Evolutionary conservation across 2,888 invertebrate species (phyloP), one percentile per base, ranked within the genome.

Genomic region (Formica aserva): DNA sequence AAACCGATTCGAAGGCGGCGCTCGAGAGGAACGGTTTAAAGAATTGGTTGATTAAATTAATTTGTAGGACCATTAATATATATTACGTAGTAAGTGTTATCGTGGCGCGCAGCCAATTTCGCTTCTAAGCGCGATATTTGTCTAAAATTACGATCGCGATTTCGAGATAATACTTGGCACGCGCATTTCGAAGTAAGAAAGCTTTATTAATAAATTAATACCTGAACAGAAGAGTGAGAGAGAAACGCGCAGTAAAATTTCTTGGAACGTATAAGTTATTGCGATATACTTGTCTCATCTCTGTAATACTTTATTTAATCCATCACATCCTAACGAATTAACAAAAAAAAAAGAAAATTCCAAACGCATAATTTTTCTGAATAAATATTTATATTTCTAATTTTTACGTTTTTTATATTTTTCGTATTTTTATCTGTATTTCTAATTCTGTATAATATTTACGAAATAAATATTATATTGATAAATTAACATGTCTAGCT

Each of bases 201-300:
- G 26, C 32, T 80, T 72, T 72, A 78, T 78, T 78, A 72, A 80
- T 80, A 80, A 80, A 80, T 60, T 57, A 38, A 72, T 29, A 45
- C 9, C 45, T 18, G 72, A 57, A 78, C 45, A 13, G 57, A 41
- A 48, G 38, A 45, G 38, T 18, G n/a, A 80, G 29, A 35, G 38
- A 52, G 48, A 80, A 41, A 32, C 18, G 22, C 18, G 26, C n/a
- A 26, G n/a, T n/a, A 6, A 52, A 69, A 32, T 48, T 32, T 8
- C 32, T 22, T 41, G 26, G 32, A 72, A 45, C 29, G n/a, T 55
- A 3, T 38, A 66, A 66, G 29, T 77, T 66, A 67, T 38, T 11
- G 13, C 18, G 6, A 52, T 1, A 13, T 66, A 67, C 41, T 3
- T 48, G 11, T 52, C 8, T 9, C 15, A n/a, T 66, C 3, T 77